These are phyloP conservation scores for Leptinotarsa lineolata DNA, from an alignment of 1,140 invertebrate species.

Conservation along the genomic window DNA sequence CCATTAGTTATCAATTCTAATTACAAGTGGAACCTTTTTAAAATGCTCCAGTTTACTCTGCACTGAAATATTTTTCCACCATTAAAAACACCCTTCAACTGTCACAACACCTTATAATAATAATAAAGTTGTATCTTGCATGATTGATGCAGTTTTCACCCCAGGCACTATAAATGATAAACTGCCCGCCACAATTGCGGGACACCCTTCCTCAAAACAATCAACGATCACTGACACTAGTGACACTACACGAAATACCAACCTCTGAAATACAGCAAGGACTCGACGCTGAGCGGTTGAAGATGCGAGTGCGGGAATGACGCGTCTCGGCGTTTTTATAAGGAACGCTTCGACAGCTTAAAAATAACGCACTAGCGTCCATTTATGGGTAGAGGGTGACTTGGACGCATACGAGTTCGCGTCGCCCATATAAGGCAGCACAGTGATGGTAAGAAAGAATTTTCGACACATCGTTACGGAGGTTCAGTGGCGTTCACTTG, in stretches of 20 bases:
- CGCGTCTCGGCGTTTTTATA: slow-evolving; percentile 28
- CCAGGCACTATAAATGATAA: neutral
- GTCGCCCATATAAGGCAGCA: slow-evolving; percentile 25
- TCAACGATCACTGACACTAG: slow-evolving; percentile 5
- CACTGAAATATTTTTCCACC: neutral
- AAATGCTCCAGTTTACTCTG: neutral
- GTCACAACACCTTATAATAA: slow-evolving; percentile 1
- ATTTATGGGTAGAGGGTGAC: slow-evolving; percentile 34
- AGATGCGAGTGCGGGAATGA: slow-evolving; percentile 22
- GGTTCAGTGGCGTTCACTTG: neutral
- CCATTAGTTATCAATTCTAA: too few relatives aligned
- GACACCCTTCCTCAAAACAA: slow-evolving; percentile 15
- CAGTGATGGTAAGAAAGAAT: slow-evolving; percentile 22
- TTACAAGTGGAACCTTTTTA: too few relatives aligned
- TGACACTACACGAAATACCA: slow-evolving; percentile 19
- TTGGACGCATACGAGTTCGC: slow-evolving; percentile 16
- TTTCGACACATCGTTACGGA: neutral
- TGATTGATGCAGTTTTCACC: neutral
- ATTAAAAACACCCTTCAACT: neutral
- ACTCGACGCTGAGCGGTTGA: slow-evolving; percentile 16
- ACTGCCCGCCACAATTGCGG: neutral
- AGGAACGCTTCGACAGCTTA: slow-evolving; percentile 11
- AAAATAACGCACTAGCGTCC: slow-evolving; percentile 28
- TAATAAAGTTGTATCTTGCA: neutral
- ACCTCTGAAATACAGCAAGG: slow-evolving; percentile 23